Conservation (phyloP, 2,888 invertebrate genomes). For the Aethes cnicana region DNA sequence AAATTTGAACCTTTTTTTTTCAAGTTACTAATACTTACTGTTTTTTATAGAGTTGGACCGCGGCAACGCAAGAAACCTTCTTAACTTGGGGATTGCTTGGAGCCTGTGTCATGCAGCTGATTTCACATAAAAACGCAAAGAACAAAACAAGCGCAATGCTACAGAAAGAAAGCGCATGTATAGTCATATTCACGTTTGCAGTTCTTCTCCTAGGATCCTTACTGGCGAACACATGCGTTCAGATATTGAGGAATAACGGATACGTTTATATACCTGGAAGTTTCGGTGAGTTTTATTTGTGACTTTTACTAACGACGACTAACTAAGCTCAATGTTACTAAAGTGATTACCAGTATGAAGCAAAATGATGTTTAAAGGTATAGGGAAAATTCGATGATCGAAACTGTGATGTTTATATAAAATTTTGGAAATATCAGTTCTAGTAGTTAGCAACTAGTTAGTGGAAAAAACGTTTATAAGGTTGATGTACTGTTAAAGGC, state of each 20-base stretch:
- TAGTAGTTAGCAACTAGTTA: too few relatives aligned
- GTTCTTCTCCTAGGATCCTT: conserved; percentile 89
- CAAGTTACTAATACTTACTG: too few relatives aligned
- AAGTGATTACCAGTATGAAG: too few relatives aligned
- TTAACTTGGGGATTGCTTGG: conserved; percentile 94
- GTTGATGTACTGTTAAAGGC: too few relatives aligned
- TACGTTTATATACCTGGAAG: conserved; percentile 91
- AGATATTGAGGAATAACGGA: conserved; percentile 88
- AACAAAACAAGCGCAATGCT: conserved; percentile 75
- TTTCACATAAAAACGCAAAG: conserved; percentile 88
- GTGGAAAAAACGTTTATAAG: too few relatives aligned
- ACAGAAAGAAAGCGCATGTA: conserved; percentile 75
- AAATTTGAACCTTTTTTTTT: too few relatives aligned
- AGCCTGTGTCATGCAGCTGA: conserved; percentile 90
- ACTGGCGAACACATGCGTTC: conserved; percentile 91
- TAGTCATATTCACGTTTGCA: conserved; percentile 85
- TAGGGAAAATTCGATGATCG: too few relatives aligned
- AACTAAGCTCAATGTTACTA: too few relatives aligned
- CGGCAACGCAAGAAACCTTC: conserved; percentile 94
- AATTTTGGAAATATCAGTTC: too few relatives aligned
- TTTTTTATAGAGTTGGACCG: conserved; percentile 89
- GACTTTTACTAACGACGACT: conserved; percentile 2
- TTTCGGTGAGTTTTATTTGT: conserved; percentile 85
- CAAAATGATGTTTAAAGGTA: too few relatives aligned
- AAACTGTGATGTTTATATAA: too few relatives aligned